Evolutionary conservation across 2,113 vertebrate genomes (phyloP).

Genomic region (Megaleporinus macrocephalus): DNA sequence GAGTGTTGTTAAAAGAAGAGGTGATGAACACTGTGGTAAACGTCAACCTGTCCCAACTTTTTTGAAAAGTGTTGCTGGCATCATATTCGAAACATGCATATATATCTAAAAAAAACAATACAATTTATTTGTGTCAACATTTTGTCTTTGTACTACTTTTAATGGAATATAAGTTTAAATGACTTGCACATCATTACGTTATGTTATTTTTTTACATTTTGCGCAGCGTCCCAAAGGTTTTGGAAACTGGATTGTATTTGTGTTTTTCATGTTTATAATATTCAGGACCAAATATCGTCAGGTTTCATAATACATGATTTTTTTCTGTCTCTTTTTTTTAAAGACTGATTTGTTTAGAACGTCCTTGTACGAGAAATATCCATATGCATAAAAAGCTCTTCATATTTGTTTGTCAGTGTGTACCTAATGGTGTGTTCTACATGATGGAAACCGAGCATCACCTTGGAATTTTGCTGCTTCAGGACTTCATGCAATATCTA

Average conservation of each 20-base stretch:
- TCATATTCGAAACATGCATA: too few species aligned
- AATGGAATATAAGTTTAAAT: too few species aligned
- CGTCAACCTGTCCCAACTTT: too few species aligned
- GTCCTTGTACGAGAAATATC: constrained; percentile 69
- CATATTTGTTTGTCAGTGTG: constrained; percentile 38
- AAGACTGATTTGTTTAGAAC: constrained; percentile 64
- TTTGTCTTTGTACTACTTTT: too few species aligned
- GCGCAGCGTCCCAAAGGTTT: too few species aligned
- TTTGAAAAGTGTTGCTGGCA: too few species aligned
- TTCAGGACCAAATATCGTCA: constrained; percentile 72
- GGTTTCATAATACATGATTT: constrained; percentile 46
- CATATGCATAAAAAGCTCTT: constrained; percentile 72
- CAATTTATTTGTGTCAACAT: too few species aligned
- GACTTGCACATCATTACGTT: too few species aligned
- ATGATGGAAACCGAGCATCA: constrained; percentile 40
- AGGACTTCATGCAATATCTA: constrained; percentile 55
- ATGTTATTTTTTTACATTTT: too few species aligned
- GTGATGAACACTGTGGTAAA: too few species aligned
- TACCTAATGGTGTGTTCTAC: constrained; percentile 32
- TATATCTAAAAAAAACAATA: too few species aligned
- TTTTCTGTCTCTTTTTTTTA: constrained; percentile 40
- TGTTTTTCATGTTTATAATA: constrained; percentile 60
- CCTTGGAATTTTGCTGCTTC: constrained; percentile 52
- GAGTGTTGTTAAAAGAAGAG: too few species aligned
- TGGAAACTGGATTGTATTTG: constrained; percentile 49